Percentiles rank a stretch among this genome's conserved stretches.
phyloP scores from a whole-genome alignment of 2,888 invertebrate genomes.

The Caenorhabditis auriculariae region DNA sequence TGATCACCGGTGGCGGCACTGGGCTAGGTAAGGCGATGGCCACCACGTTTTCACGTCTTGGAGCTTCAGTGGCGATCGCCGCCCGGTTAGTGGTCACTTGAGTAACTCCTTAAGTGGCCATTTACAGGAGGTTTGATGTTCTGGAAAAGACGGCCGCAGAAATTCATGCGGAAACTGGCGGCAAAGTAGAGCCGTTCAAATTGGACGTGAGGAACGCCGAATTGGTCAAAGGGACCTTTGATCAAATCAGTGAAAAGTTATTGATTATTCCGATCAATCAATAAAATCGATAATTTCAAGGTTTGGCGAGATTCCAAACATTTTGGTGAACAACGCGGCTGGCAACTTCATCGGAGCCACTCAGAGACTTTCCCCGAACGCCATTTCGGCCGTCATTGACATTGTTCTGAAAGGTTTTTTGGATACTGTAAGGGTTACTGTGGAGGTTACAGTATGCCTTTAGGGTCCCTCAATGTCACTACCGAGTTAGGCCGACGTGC shows the following conservation, averaged over 20 bases:
- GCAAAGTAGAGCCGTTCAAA: constrained; percentile 56
- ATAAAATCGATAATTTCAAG: constrained; percentile 6
- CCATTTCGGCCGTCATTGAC: constrained; percentile 51
- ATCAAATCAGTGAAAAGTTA: constrained; percentile 64
- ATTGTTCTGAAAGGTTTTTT: constrained; percentile 66
- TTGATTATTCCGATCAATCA: not conserved
- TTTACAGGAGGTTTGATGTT: constrained; percentile 65
- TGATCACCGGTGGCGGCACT: constrained; percentile 70
- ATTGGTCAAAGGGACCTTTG: constrained; percentile 66
- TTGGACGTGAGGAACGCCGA: constrained; percentile 67
- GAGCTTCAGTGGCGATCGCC: constrained; percentile 68
- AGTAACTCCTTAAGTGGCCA: not conserved
- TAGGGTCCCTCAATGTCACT: constrained; percentile 68
- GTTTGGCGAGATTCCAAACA: constrained; percentile 63
- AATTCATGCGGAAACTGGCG: constrained; percentile 64
- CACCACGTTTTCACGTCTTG: constrained; percentile 65
- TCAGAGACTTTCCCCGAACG: constrained; percentile 68
- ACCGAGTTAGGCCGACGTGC: constrained; percentile 68
- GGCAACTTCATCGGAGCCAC: constrained; percentile 69
- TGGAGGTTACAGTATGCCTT: constrained; percentile 68
- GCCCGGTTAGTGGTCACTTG: constrained; percentile 67
- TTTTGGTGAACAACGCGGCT: constrained; percentile 69
- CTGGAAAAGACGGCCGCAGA: constrained; percentile 67
- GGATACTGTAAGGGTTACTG: constrained; percentile 67
- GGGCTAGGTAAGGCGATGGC: constrained; percentile 69